Conservation (phyloP, 2,113 vertebrate genomes). For the Ageneiosus marmoratus region DNA sequence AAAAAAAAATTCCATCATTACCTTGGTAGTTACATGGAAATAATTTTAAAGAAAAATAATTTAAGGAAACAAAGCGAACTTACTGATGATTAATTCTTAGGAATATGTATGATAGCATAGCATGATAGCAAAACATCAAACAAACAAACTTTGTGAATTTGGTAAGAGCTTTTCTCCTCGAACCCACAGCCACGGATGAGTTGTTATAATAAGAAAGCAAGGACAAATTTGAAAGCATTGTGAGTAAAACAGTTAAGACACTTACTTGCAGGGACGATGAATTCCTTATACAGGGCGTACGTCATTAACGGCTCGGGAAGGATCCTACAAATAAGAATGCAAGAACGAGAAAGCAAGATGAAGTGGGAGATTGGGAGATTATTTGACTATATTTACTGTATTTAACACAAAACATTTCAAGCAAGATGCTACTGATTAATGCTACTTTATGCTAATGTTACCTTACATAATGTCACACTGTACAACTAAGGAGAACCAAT, state of each 20-base stretch:
- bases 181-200: neutral
- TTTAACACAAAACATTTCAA: neutral
- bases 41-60: no score
- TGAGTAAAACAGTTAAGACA: conserved; percentile 47
- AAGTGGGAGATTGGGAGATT: conserved; percentile 1
- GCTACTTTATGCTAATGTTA: neutral
- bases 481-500: neutral
- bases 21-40: no score
- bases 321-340: conserved; percentile 77
- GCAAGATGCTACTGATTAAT: neutral
- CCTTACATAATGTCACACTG: neutral
- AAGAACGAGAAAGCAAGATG: conserved; percentile 28
- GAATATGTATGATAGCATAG: no score
- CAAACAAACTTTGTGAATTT: no score
- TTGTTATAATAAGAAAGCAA: neutral
- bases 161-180: no score
- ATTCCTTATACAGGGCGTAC: conserved; percentile 91
- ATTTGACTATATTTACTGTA: no score
- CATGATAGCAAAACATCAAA: no score
- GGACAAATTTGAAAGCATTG: neutral
- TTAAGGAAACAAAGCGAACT: no score
- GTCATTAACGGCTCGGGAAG: conserved; percentile 98
- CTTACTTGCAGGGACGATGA: conserved; percentile 93
- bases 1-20: no score
- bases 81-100: no score